Percentiles rank a stretch among this genome's conserved stretches.
phyloP scores from a whole-genome alignment of 2,888 invertebrate genomes.

The Watsonalla cultraria region DNA sequence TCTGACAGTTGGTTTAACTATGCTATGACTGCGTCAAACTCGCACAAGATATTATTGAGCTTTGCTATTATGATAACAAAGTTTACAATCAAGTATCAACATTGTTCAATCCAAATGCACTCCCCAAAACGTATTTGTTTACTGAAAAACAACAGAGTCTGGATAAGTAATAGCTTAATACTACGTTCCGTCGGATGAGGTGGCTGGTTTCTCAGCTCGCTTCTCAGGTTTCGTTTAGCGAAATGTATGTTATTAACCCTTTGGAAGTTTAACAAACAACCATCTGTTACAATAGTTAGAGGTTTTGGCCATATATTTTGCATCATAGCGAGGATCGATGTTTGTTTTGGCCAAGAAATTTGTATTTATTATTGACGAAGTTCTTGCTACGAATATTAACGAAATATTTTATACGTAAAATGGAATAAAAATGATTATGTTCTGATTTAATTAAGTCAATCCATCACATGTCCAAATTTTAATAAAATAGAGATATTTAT shows the following conservation, averaged over 20 bases:
- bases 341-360: not conserved
- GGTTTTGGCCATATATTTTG: constrained; percentile 19
- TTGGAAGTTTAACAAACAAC: constrained; percentile 48
- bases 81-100: constrained; percentile 35
- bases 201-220: constrained; percentile 69
- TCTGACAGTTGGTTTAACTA: no score
- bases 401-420: no score
- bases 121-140: constrained; percentile 43
- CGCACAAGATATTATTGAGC: not conserved
- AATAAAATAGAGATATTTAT: no score
- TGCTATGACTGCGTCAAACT: not conserved
- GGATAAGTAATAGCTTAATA: constrained; percentile 78
- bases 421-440: no score
- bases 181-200: constrained; percentile 57
- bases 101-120: constrained; percentile 8
- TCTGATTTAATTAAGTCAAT: no score
- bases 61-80: not conserved
- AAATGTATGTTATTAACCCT: constrained; percentile 64
- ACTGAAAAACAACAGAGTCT: constrained; percentile 50
- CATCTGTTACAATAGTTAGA: constrained; percentile 38
- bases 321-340: constrained; percentile 20
- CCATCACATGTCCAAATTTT: no score
- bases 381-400: no score
- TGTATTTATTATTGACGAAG: no score
- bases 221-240: constrained; percentile 42